A percentile compares a stretch with the other conserved stretches of the same genome.
phyloP scores from a whole-genome alignment of 2,797 vertebrate genomes.

The Lacerta agilis region DNA sequence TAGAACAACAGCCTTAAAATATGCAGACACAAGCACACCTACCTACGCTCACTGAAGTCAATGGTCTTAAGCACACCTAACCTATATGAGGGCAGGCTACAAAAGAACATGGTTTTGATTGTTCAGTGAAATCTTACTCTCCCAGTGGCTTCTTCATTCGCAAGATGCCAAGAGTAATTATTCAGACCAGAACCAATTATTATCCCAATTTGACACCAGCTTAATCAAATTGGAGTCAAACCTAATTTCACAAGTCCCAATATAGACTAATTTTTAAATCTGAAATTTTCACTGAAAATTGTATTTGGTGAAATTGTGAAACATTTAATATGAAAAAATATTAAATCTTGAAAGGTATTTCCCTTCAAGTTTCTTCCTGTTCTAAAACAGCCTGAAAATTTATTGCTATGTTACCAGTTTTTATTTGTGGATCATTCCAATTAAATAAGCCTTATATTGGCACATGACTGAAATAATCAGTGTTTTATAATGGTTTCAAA shows the following conservation, averaged over 20 bases:
- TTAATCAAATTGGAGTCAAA: slow-evolving; percentile 30
- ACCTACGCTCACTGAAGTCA: background rate
- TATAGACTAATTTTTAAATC: slow-evolving; percentile 14
- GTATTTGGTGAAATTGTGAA: background rate
- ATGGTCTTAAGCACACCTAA: background rate
- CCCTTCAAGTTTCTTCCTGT: background rate
- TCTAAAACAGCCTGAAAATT: no score
- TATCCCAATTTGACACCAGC: slow-evolving; percentile 33
- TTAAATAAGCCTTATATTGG: background rate
- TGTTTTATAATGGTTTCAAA: slow-evolving; percentile 13
- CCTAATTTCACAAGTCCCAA: slow-evolving; percentile 26
- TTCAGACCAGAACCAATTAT: slow-evolving; percentile 28
- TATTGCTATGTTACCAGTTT: no score
- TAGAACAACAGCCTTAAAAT: background rate
- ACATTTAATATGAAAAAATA: background rate
- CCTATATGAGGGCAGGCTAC: background rate
- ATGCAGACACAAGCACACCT: background rate
- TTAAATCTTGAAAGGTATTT: slow-evolving; percentile 8
- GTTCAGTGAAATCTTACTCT: background rate
- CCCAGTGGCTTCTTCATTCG: slow-evolving; percentile 14
- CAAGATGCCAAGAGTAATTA: slow-evolving; percentile 28
- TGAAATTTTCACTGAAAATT: slow-evolving; percentile 19
- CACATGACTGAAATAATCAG: background rate
- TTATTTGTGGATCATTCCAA: background rate
- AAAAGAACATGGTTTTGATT: background rate